Percentiles rank a stretch among this genome's conserved stretches.
phyloP scores from a whole-genome alignment of 2,797 vertebrate species.

The Semaprochilodus insignis region DNA sequence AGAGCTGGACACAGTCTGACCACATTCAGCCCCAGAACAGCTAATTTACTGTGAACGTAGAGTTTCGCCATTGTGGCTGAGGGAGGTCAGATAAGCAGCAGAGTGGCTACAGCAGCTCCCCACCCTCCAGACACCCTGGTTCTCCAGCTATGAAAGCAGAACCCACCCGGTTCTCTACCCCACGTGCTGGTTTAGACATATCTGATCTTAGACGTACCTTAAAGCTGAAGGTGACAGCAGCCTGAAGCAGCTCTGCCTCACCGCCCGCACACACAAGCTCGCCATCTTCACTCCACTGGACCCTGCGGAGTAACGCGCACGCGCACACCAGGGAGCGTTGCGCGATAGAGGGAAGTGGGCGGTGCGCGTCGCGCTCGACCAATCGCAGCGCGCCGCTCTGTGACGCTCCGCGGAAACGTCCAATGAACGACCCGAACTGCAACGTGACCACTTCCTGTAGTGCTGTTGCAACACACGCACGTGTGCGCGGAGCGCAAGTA shows the following conservation, averaged over 20 bases:
- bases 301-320: not conserved
- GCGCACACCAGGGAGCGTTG: not conserved
- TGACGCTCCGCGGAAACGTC: not conserved
- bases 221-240: not conserved
- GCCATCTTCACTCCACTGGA: conserved; percentile 24
- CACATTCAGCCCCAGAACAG: too few relatives aligned
- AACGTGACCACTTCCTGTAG: not conserved
- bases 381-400: not conserved
- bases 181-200: too few relatives aligned
- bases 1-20: too few relatives aligned
- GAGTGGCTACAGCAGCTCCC: too few relatives aligned
- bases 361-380: not conserved
- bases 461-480: not conserved
- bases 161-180: too few relatives aligned
- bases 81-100: too few relatives aligned
- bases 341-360: not conserved
- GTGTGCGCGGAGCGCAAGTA: not conserved
- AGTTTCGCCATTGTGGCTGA: too few relatives aligned
- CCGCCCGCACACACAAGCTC: conserved; percentile 14
- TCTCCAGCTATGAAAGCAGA: too few relatives aligned
- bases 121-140: too few relatives aligned
- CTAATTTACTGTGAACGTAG: too few relatives aligned
- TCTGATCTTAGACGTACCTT: not conserved
- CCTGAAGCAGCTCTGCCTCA: not conserved
- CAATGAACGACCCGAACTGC: not conserved